Percentiles rank a stretch among this genome's conserved stretches.
phyloP scores from a whole-genome alignment of 2,113 vertebrate species.

The Albula goreensis region DNA sequence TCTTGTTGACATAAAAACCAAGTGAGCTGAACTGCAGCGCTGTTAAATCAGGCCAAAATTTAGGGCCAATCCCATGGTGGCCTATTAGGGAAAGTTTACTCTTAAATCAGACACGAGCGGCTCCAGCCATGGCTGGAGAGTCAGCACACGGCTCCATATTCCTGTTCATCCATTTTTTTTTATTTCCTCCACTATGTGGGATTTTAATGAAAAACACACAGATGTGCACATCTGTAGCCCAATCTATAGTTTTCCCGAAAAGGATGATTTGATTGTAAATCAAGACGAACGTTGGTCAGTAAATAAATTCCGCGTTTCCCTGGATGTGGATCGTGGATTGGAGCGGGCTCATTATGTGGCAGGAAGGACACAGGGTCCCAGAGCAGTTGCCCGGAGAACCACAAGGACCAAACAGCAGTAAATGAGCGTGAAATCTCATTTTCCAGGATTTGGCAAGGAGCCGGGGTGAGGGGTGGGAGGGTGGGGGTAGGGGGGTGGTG shows the following conservation, averaged over 20 bases:
- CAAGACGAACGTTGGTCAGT: background rate
- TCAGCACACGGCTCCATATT: background rate
- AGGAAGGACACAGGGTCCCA: background rate
- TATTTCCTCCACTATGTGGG: background rate
- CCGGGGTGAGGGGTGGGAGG: background rate
- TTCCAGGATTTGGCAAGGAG: background rate
- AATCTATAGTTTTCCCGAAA: background rate
- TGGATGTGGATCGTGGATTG: background rate
- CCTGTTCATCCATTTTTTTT: slow-evolving; percentile 5
- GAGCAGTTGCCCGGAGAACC: background rate
- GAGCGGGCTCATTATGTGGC: background rate
- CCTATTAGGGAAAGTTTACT: slow-evolving; percentile 16
- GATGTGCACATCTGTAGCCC: background rate
- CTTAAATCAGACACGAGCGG: background rate
- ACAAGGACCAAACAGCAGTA: background rate
- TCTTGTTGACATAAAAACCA: slow-evolving; percentile 17
- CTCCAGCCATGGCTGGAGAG: slow-evolving; percentile 38
- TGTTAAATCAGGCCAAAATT: background rate
- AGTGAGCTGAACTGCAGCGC: slow-evolving; percentile 15
- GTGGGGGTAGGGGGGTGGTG: background rate
- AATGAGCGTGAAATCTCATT: background rate
- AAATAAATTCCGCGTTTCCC: background rate
- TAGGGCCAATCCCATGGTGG: slow-evolving; percentile 15
- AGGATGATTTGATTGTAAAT: background rate
- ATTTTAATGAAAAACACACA: slow-evolving; percentile 15